phyloP scores from a whole-genome alignment of 2,797 vertebrate genomes.

The Cheirogaleus major region DNA sequence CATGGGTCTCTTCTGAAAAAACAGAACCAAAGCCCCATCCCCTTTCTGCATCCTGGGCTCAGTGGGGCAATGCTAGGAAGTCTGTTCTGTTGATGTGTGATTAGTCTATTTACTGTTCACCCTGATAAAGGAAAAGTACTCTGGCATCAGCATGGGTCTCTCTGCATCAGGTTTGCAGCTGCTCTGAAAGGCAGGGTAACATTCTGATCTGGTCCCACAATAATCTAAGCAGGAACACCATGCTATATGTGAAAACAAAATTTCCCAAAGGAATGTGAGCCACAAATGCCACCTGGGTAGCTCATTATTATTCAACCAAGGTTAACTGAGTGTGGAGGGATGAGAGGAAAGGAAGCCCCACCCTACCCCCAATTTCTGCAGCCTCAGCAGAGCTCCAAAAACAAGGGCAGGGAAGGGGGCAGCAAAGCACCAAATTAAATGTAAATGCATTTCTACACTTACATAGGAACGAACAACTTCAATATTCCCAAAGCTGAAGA shows the following conservation, averaged over 20 bases:
- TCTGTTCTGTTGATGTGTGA: neutral
- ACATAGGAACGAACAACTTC: neutral
- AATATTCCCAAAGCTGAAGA: neutral
- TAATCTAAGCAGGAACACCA: neutral
- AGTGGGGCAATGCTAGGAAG: neutral
- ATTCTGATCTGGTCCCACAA: neutral
- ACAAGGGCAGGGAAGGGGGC: neutral
- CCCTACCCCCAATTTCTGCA: neutral
- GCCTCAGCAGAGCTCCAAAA: neutral
- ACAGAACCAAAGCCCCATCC: neutral
- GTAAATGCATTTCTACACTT: neutral
- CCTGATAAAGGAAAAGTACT: neutral
- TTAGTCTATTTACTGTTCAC: neutral
- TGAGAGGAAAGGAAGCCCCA: neutral
- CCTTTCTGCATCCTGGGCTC: neutral
- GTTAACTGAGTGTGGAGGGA: neutral
- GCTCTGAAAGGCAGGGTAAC: neutral
- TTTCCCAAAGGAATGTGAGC: neutral
- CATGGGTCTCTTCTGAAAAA: neutral
- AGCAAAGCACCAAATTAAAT: neutral
- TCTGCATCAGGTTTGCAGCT: rapidly evolving
- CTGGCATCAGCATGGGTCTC: neutral
- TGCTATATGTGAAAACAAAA: neutral
- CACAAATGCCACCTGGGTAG: neutral
- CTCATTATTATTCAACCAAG: neutral